Percentiles rank a stretch among this genome's conserved stretches.
phyloP scores from a whole-genome alignment of 2,888 invertebrate genomes.

The Dinocampus coccinellae region DNA sequence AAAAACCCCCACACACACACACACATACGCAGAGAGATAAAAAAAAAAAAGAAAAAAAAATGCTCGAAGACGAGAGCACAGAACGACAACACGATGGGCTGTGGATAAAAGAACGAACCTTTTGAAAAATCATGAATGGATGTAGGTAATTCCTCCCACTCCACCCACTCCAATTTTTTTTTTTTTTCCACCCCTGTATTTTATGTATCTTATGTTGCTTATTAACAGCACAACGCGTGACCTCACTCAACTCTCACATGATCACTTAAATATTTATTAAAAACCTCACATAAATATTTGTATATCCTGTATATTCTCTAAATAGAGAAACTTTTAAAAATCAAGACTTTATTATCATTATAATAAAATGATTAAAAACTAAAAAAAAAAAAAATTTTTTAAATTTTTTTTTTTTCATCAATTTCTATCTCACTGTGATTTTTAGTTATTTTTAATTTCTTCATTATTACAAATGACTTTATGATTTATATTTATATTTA shows the following conservation, averaged over 20 bases:
- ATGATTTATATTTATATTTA: not conserved
- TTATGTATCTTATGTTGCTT: not conserved
- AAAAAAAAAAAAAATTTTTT: too few relatives aligned
- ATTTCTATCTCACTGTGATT: too few relatives aligned
- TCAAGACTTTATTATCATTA: not conserved
- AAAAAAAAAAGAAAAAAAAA: slow-evolving; percentile 12
- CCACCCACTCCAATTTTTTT: slow-evolving; percentile 14
- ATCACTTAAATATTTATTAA: slow-evolving; percentile 1
- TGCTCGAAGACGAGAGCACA: not conserved
- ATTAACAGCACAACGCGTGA: not conserved
- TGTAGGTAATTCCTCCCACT: slow-evolving; percentile 50
- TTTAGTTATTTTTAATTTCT: not conserved
- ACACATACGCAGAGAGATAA: not conserved
- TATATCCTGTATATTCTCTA: too few relatives aligned
- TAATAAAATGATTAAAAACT: not conserved
- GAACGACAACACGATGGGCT: not conserved
- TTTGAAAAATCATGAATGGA: slow-evolving; percentile 58
- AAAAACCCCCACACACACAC: too few relatives aligned
- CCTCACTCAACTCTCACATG: not conserved
- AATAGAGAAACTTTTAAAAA: not conserved
- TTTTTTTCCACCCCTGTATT: slow-evolving; percentile 15
- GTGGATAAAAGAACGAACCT: slow-evolving; percentile 45
- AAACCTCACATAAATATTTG: too few relatives aligned
- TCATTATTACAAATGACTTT: not conserved
- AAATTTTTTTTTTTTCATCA: too few relatives aligned